A percentile compares a stretch with the other conserved stretches of the same genome.
Evolutionary conservation across 2,888 invertebrate species (phyloP).

Genomic region (Leucophenga montana): DNA sequence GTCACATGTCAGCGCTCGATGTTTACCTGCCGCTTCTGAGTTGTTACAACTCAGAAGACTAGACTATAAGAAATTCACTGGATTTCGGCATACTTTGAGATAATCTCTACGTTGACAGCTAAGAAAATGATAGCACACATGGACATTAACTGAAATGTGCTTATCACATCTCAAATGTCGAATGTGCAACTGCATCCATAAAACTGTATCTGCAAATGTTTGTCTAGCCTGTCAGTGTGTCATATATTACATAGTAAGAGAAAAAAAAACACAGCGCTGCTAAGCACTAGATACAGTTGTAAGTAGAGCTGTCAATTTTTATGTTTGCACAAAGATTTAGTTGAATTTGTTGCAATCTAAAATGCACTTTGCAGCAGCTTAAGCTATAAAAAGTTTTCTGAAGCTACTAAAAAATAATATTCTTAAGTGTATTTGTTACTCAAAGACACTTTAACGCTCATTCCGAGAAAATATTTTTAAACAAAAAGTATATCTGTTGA

Average conservation of each 20-base stretch:
- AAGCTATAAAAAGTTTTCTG: no score
- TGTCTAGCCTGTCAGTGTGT: neutral
- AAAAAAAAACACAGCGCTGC: no score
- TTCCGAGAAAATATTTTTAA: no score
- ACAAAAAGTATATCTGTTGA: no score
- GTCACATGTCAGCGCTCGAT: no score
- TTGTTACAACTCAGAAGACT: no score
- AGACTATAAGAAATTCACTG: no score
- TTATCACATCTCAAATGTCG: neutral
- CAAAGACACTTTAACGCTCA: no score
- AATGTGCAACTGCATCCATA: slow-evolving; percentile 9
- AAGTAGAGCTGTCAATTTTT: slow-evolving; percentile 8
- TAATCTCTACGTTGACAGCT: slow-evolving; percentile 22
- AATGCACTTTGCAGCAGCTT: no score
- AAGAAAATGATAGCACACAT: slow-evolving; percentile 6
- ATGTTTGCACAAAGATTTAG: slow-evolving; percentile 17
- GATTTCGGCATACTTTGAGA: neutral
- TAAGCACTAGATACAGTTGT: neutral
- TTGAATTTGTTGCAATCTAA: no score
- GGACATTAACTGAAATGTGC: neutral
- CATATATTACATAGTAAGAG: neutral
- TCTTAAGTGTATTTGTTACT: no score
- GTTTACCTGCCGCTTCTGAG: neutral
- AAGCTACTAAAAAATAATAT: no score
- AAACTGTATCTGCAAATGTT: neutral